Percentiles rank a stretch among this genome's conserved stretches.
Evolutionary conservation across 2,797 vertebrate genomes (phyloP).

Genomic region (Odontamblyopus lacepedii): DNA sequence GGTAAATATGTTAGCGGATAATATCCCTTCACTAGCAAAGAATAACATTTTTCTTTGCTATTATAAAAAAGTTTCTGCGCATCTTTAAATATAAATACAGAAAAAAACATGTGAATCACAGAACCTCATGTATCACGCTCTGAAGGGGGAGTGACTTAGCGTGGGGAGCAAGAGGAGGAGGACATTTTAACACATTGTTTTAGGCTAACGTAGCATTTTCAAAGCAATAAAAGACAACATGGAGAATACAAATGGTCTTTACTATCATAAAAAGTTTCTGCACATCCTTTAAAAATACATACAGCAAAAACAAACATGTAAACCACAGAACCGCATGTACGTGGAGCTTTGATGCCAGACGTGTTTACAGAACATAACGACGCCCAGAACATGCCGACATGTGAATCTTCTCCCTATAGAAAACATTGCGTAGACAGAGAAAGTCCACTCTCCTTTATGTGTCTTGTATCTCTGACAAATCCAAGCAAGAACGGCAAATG

Average conservation of each 20-base stretch:
- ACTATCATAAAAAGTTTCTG: too few species aligned
- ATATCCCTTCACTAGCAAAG: too few species aligned
- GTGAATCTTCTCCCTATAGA: constrained; percentile 36
- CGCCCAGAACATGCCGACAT: constrained; percentile 32
- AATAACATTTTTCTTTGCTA: too few species aligned
- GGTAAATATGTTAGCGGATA: too few species aligned
- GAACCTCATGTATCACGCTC: constrained; percentile 44
- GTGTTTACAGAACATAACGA: constrained; percentile 78
- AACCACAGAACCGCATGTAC: constrained; percentile 69
- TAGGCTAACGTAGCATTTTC: too few species aligned
- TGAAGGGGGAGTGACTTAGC: too few species aligned
- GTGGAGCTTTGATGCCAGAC: constrained; percentile 76
- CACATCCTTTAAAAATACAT: not conserved
- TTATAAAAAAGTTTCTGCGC: too few species aligned
- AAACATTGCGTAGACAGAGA: constrained; percentile 33
- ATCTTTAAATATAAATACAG: too few species aligned
- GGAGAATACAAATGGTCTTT: too few species aligned
- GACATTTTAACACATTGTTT: too few species aligned
- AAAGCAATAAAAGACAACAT: too few species aligned
- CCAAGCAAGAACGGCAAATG: not conserved
- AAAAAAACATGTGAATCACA: constrained; percentile 57
- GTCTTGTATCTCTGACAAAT: not conserved
- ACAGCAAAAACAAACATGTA: constrained; percentile 9
- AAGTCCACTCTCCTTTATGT: constrained; percentile 13
- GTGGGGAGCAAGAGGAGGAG: too few species aligned